Percentiles rank a stretch among this genome's conserved stretches.
These are phyloP conservation scores for Manis pentadactyla DNA, from an alignment of 2,797 vertebrate genomes.

Conservation along the genomic window DNA sequence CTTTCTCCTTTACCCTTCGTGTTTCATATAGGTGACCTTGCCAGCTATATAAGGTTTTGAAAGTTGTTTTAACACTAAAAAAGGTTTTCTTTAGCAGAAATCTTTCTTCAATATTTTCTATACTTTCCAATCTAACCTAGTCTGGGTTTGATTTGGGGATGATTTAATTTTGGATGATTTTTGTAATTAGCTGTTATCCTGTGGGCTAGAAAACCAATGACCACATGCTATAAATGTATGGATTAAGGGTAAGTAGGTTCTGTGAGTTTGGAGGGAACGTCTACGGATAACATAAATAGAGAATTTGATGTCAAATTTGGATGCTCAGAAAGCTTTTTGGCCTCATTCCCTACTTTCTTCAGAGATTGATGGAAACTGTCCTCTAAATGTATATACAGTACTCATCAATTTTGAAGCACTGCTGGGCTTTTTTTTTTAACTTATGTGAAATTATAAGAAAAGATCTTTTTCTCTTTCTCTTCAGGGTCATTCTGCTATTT, in stretches of 20 bases:
- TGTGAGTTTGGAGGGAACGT: not conserved
- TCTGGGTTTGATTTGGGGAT: not conserved
- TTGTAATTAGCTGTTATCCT: not conserved
- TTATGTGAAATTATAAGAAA: not conserved
- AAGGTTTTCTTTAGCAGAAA: not conserved
- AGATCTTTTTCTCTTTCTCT: not conserved
- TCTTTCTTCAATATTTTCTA: not conserved
- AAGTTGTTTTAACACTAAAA: slow-evolving; percentile 21
- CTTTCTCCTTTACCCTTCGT: not conserved
- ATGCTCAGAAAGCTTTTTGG: not conserved
- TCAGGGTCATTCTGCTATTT: slow-evolving; percentile 25
- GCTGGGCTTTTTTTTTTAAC: not conserved
- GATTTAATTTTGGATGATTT: not conserved
- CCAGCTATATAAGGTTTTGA: not conserved
- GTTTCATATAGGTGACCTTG: not conserved
- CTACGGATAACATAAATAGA: not conserved
- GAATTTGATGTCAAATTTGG: not conserved
- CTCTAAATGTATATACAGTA: not conserved
- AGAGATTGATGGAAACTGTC: not conserved
- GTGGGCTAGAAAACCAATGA: not conserved
- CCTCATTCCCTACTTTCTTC: not conserved
- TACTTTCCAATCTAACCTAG: not conserved
- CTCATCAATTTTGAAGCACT: not conserved
- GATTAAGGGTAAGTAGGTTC: not conserved
- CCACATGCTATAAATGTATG: not conserved